A percentile compares a stretch with the other conserved stretches of the same genome.
phyloP scores from a whole-genome alignment of 2,113 vertebrate genomes.

The Macrotis lagotis region DNA sequence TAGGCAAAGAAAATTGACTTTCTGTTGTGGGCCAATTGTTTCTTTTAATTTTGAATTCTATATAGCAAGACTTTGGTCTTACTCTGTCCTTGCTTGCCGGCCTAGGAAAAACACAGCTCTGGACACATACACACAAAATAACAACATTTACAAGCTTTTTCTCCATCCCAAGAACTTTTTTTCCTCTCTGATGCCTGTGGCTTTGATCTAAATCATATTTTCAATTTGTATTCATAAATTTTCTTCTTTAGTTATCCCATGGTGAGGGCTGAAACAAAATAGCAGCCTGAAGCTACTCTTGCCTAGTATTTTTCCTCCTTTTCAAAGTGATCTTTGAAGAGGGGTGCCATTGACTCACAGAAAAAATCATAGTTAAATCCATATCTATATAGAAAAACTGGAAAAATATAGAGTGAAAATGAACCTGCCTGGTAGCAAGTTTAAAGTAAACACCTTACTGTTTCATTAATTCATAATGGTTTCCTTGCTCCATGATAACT shows the following conservation, averaged over 20 bases:
- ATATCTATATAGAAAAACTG: background rate
- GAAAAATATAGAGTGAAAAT: background rate
- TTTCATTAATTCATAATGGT: slow-evolving; percentile 90
- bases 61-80: background rate
- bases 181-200: slow-evolving; percentile 62
- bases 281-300: background rate
- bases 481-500: slow-evolving; percentile 88
- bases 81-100: background rate
- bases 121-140: background rate
- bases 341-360: background rate
- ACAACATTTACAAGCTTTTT: slow-evolving; percentile 70
- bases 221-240: slow-evolving; percentile 8
- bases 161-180: slow-evolving; percentile 64
- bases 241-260: background rate
- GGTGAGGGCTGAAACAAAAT: slow-evolving; percentile 23
- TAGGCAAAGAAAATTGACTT: background rate
- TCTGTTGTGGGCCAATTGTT: background rate
- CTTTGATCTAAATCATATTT: background rate
- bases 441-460: slow-evolving; percentile 91
- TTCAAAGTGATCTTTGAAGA: slow-evolving; percentile 34
- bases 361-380: background rate
- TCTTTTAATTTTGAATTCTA: background rate
- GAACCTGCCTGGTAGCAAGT: slow-evolving; percentile 94
- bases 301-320: background rate
- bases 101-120: background rate